Conservation (phyloP, 2,797 vertebrate species). For the Rhinogobio ventralis region DNA sequence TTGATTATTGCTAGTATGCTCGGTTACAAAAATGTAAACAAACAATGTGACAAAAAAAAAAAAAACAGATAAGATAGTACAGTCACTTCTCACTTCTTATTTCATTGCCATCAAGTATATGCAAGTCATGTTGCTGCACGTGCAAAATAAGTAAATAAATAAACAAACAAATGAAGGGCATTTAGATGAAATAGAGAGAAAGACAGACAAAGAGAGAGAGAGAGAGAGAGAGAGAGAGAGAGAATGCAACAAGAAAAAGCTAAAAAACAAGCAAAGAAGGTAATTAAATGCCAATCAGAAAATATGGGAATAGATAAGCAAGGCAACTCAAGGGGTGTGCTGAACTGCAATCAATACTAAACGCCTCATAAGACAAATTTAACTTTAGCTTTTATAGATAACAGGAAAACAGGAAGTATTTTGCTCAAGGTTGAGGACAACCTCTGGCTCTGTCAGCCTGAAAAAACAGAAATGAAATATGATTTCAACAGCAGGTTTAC, state of each 20-base stretch:
- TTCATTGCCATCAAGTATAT: background rate
- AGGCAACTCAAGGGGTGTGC: constrained; percentile 26
- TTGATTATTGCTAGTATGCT: background rate
- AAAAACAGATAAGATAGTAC: background rate
- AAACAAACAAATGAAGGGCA: constrained; percentile 1
- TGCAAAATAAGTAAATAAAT: background rate
- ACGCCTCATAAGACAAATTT: constrained; percentile 51
- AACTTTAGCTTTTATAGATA: constrained; percentile 48
- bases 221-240: background rate
- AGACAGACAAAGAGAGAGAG: background rate
- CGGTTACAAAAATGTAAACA: background rate
- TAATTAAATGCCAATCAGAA: constrained; percentile 56
- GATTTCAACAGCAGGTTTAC: constrained; percentile 27
- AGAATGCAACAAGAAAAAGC: constrained; percentile 25
- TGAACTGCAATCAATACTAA: constrained; percentile 55
- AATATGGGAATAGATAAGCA: constrained; percentile 56
- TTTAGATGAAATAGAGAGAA: constrained; percentile 7
- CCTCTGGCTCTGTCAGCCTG: constrained; percentile 33
- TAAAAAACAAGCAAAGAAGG: constrained; percentile 37
- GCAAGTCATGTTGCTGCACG: background rate
- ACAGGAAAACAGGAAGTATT: constrained; percentile 37
- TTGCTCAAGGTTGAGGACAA: constrained; percentile 53
- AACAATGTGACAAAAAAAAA: too few species aligned
- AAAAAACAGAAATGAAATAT: constrained; percentile 42
- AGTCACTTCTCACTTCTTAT: background rate